Evolutionary conservation across 2,888 invertebrate genomes (phyloP), one percentile per base, ranked within the genome.

Genomic region (Tolmerus cingulatus): DNA sequence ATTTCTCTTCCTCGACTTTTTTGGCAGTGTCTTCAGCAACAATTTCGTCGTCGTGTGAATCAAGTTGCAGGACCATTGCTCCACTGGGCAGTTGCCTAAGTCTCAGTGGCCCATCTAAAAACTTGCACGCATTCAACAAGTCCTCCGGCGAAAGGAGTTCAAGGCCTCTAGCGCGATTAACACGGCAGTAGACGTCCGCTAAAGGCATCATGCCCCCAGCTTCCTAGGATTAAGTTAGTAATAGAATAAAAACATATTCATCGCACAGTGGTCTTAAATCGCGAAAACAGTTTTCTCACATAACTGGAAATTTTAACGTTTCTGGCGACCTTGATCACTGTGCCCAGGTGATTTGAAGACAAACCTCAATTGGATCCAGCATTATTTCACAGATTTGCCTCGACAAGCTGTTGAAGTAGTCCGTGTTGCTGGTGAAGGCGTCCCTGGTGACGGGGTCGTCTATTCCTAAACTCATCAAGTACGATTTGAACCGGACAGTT

Each of bases 81-180:
- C 99, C 99, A 90, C 98, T 98, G 79, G 97, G 97, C 93, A 99
- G 99, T 89, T 95, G 94, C 88, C 96, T 94, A 55, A 99, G 93
- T 87, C 96, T 96, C 91, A 97, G 94, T 3, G 97, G 96, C 86
- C 96, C 94, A 89, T 90, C 89, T 7, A 93, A 93, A 89, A 93
- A 95, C 92, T 95, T 94, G 93, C 98, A 99, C 23, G 98, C 98
- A 93, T 97, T 96, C 74, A 99, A 93, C 89, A 99, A 94, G 94
- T 99, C 99, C 92, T 99, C 99, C 0, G 99, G 99, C 0, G 99
- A 99, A 86, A 99, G 93, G 0, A 99, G 94, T 93, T 99, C 98
- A 89, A 99, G 94, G 3, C 99, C 99, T 91, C 99, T 94, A 0
- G 99, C 99, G 92, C 99, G 95, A 93, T 99, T 99, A 1, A 99